Percentiles rank a stretch among this genome's conserved stretches.
Conservation (phyloP, 1,140 invertebrate genomes). For the Drosophila neocordata region DNA sequence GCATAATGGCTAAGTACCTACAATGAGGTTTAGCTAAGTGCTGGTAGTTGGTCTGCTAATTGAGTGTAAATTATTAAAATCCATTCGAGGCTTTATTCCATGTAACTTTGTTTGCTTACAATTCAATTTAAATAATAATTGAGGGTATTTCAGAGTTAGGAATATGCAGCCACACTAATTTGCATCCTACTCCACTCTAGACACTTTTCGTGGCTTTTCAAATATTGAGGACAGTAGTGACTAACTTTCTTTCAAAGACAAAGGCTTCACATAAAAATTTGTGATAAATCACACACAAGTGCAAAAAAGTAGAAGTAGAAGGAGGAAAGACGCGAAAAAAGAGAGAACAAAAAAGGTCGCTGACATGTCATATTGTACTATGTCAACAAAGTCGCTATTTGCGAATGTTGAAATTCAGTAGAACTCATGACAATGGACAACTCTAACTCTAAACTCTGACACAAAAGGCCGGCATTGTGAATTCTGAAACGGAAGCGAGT, state of each 20-base stretch:
- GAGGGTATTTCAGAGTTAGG: neutral
- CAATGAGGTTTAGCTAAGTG: neutral
- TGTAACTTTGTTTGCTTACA: neutral
- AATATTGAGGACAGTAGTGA: conserved; percentile 11
- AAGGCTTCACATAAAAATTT: conserved; percentile 2
- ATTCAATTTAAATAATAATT: neutral
- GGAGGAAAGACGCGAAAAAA: neutral
- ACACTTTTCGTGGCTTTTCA: neutral
- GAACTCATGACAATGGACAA: conserved; percentile 16
- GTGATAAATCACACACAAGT: conserved; percentile 17
- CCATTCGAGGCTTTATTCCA: too few relatives aligned
- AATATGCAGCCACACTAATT: neutral
- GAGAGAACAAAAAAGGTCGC: conserved; percentile 9
- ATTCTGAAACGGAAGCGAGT: conserved; percentile 11
- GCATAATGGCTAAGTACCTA: neutral
- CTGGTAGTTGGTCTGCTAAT: conserved; percentile 1
- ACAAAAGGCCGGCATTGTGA: conserved; percentile 11
- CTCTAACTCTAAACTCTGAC: conserved; percentile 14
- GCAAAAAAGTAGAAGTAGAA: neutral
- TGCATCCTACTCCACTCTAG: neutral
- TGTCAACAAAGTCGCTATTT: conserved; percentile 1
- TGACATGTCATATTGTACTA: conserved; percentile 9
- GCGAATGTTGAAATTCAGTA: conserved; percentile 14
- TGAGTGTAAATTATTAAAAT: conserved; percentile 13
- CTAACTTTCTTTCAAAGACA: conserved; percentile 14